Evolutionary conservation across 2,797 vertebrate species (phyloP).

Genomic region (Dermochelys coriacea): DNA sequence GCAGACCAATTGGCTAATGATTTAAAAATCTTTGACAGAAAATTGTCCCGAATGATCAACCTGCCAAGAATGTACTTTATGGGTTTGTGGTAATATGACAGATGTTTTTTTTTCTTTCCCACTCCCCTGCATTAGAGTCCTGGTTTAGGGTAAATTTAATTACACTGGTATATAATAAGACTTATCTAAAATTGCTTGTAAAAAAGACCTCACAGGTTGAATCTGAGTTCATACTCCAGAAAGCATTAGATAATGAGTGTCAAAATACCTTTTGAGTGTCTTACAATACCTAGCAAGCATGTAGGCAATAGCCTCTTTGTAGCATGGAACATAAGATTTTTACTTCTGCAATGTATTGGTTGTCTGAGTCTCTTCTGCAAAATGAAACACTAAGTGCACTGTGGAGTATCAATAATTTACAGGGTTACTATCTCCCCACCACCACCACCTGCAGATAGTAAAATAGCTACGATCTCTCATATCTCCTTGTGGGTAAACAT

Average conservation of each 20-base stretch:
- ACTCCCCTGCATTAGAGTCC: slow-evolving; percentile 13
- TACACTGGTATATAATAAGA: slow-evolving; percentile 38
- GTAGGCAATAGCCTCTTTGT: not conserved
- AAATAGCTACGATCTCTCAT: not conserved
- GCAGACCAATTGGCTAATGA: not conserved
- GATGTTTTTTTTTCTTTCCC: slow-evolving; percentile 29
- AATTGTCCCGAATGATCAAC: slow-evolving; percentile 33
- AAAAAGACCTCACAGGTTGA: not conserved
- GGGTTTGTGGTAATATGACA: slow-evolving; percentile 26
- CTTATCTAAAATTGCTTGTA: not conserved
- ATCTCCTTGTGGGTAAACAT: not conserved
- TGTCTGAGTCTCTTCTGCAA: slow-evolving; percentile 50
- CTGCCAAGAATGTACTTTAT: slow-evolving; percentile 39
- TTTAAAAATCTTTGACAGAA: slow-evolving; percentile 6
- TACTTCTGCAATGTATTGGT: not conserved
- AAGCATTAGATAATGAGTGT: not conserved
- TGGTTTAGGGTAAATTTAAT: slow-evolving; percentile 43
- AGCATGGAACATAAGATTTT: not conserved
- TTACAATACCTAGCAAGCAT: not conserved
- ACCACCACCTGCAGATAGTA: not conserved
- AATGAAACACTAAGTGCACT: slow-evolving; percentile 8
- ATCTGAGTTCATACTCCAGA: not conserved
- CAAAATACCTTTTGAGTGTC: not conserved
- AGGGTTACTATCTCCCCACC: not conserved
- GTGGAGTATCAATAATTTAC: slow-evolving; percentile 29